A percentile compares a stretch with the other conserved stretches of the same genome.
These are phyloP conservation scores for Volucella inflata DNA, from an alignment of 2,888 invertebrate species.

Conservation along the genomic window DNA sequence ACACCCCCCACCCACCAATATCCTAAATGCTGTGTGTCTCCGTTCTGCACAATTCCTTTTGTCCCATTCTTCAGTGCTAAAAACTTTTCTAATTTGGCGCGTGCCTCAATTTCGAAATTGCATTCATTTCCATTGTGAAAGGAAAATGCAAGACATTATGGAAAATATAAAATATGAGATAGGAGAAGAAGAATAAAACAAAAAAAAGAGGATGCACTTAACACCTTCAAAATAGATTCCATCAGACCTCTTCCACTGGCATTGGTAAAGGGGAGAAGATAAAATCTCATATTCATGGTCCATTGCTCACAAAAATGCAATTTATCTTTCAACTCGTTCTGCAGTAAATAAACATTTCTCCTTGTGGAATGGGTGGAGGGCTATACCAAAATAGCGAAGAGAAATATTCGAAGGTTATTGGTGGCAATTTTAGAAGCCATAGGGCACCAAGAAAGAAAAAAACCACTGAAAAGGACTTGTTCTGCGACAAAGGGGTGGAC, in stretches of 20 bases:
- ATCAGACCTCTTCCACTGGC: slow-evolving; percentile 5
- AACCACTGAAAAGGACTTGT: neutral
- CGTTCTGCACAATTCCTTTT: neutral
- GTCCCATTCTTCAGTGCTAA: slow-evolving; percentile 26
- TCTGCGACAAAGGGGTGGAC: too few species aligned
- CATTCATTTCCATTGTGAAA: slow-evolving; percentile 47
- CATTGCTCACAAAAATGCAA: slow-evolving; percentile 60
- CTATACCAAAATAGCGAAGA: neutral
- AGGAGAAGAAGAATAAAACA: slow-evolving; percentile 10
- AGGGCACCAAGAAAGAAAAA: slow-evolving; percentile 27
- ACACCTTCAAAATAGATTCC: slow-evolving; percentile 29
- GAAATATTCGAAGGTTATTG: slow-evolving; percentile 1
- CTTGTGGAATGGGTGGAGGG: neutral
- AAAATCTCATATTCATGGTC: slow-evolving; percentile 60
- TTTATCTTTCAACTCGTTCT: slow-evolving; percentile 54
- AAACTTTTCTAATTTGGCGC: slow-evolving; percentile 70
- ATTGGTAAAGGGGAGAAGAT: neutral
- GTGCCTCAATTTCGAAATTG: slow-evolving; percentile 56
- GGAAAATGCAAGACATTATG: slow-evolving; percentile 18
- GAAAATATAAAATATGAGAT: slow-evolving; percentile 3
- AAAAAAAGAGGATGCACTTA: slow-evolving; percentile 36
- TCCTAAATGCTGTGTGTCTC: neutral
- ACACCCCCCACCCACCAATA: neutral
- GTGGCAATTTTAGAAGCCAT: slow-evolving; percentile 10
- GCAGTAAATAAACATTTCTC: slow-evolving; percentile 54